Evolutionary conservation across 2,113 vertebrate species (phyloP), one percentile per base, ranked within the genome.

Genomic region (Zootoca vivipara): DNA sequence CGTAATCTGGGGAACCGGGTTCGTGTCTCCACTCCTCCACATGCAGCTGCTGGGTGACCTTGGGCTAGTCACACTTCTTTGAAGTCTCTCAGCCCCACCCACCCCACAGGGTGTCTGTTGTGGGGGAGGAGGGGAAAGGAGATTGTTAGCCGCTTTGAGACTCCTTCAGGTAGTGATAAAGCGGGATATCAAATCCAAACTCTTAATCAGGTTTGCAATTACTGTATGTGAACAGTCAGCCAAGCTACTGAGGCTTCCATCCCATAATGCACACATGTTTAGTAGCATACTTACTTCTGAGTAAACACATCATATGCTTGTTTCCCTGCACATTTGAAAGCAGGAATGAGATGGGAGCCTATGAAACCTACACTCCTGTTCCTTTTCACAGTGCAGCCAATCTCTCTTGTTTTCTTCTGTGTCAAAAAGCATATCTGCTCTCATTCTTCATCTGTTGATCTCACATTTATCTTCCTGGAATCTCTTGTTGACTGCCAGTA

Each of bases 381-480:
- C 73, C 22, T 20, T 74, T 52, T 72, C 28, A n/a, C 42, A 1
- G 0, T 64, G 4, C 24, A 40, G 35, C n/a, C 22, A 10, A 15
- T 64, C 20, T 40, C 20, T 79, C 13, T 69, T 5, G 26, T 24
- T 7, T 2, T 7, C 38, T 24, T 13, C 22, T 33, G 2, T 67
- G 33, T 58, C 3, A 46, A 2, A 42, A 40, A 5, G 12, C 7
- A 15, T 18, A 62, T 74, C 22, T 78, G 58, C 3, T 24, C 33
- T 56, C 46, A 0, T 3, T 26, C 20, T 13, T 42, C 12, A 72
- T 2, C 0, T 2, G 20, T 0, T 80, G 78, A 12, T 12, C 4
- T n/a, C n/a, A n/a, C 70, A 24, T 22, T 38, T 87, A 56, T 46
- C 0, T 83, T 74, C 69, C 15, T 70, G 42, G 33, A 30, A 78